Percentiles rank a stretch among this genome's conserved stretches.
phyloP scores from a whole-genome alignment of 2,888 invertebrate species.

The Eustalomyia histrio region DNA sequence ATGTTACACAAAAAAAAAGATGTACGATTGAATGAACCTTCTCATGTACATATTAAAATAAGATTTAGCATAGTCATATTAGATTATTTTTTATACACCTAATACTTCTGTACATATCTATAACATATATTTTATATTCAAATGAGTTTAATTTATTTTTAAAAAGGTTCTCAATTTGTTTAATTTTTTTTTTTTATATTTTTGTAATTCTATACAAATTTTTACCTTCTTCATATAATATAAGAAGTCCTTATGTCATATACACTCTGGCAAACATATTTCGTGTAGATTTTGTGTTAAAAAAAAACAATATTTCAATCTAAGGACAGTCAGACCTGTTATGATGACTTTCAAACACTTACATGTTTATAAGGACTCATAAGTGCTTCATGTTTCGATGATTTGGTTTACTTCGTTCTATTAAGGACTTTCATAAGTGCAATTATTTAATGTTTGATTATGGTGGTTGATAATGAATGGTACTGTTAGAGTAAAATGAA shows the following conservation, averaged over 20 bases:
- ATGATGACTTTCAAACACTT: not conserved
- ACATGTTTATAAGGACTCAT: not conserved
- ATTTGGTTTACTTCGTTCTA: constrained; percentile 12
- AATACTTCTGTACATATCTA: not conserved
- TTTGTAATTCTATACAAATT: not conserved
- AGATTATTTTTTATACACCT: constrained; percentile 14
- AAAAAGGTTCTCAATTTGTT: constrained; percentile 31
- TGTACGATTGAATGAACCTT: constrained; percentile 24
- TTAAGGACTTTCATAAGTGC: constrained; percentile 50
- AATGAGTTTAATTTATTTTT: constrained; percentile 47
- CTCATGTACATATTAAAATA: too few relatives aligned
- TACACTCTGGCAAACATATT: not conserved
- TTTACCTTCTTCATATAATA: not conserved
- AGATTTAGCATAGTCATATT: constrained; percentile 13
- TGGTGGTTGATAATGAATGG: constrained; percentile 15
- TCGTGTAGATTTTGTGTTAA: not conserved
- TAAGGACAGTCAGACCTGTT: constrained; percentile 22
- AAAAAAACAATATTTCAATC: constrained; percentile 17
- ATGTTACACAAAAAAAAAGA: not conserved
- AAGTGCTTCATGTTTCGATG: not conserved
- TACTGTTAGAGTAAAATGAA: not conserved
- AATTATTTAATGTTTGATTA: constrained; percentile 53
- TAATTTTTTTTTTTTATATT: constrained; percentile 12
- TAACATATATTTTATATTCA: constrained; percentile 1
- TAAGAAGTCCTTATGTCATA: not conserved